Evolutionary conservation across 2,113 vertebrate genomes (phyloP).

Genomic region (Cnemophilus loriae): DNA sequence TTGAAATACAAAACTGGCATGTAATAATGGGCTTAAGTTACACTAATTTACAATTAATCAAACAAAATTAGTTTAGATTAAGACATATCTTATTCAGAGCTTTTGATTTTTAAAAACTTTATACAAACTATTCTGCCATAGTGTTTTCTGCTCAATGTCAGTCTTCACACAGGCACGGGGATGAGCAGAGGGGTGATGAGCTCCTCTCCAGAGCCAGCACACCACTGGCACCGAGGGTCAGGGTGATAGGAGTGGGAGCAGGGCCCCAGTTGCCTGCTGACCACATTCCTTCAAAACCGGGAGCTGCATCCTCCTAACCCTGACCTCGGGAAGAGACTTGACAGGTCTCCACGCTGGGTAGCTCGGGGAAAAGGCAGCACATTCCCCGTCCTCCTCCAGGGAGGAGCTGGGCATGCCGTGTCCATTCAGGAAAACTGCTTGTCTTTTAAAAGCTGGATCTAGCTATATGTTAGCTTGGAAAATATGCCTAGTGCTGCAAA

Average conservation of each 20-base stretch:
- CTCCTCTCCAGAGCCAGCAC: background rate
- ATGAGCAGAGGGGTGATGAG: rapidly evolving
- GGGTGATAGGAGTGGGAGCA: background rate
- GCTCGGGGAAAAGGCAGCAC: background rate
- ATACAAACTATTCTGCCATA: rapidly evolving
- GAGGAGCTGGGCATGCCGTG: rapidly evolving
- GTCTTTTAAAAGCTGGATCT: background rate
- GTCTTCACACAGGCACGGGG: background rate
- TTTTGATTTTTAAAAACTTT: background rate
- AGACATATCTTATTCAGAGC: background rate
- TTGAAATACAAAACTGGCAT: background rate
- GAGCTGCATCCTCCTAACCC: background rate
- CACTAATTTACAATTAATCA: background rate
- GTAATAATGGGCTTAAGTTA: background rate
- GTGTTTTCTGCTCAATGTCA: background rate
- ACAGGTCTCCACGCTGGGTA: rapidly evolving
- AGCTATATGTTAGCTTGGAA: background rate
- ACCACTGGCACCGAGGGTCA: rapidly evolving
- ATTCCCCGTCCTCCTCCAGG: background rate
- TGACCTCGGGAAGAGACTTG: background rate
- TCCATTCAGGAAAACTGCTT: background rate
- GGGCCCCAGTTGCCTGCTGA: background rate
- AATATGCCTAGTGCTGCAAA: background rate
- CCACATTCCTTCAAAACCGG: rapidly evolving
- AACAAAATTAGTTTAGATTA: background rate